phyloP scores from a whole-genome alignment of 2,797 vertebrate species.

The Cyprinodon diabolis region DNA sequence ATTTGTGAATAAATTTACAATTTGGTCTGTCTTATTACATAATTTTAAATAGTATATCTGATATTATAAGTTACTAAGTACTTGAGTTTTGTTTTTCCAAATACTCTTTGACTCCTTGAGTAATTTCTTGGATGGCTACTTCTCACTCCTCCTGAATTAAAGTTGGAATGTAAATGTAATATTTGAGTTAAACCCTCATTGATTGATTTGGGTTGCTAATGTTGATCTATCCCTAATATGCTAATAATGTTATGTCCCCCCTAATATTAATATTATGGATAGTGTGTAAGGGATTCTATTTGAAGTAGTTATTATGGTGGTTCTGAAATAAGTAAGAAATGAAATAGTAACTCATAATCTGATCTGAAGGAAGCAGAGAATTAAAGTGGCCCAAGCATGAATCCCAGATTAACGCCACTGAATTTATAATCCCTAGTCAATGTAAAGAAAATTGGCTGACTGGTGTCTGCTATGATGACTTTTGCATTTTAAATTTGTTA shows the following conservation, averaged over 20 bases:
- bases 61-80: too few relatives aligned
- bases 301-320: background rate
- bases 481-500: background rate
- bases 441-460: background rate
- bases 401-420: background rate
- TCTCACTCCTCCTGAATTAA: too few relatives aligned
- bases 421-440: background rate
- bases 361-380: background rate
- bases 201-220: too few relatives aligned
- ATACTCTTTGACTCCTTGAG: too few relatives aligned
- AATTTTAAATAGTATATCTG: too few relatives aligned
- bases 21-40: too few relatives aligned
- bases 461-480: background rate
- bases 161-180: too few relatives aligned
- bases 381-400: background rate
- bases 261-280: background rate
- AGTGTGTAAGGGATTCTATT: background rate
- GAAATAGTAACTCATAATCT: background rate
- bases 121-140: too few relatives aligned
- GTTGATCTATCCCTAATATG: too few relatives aligned
- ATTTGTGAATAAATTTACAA: too few relatives aligned
- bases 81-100: too few relatives aligned
- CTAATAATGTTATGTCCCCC: background rate
- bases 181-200: too few relatives aligned
- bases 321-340: background rate